These are phyloP conservation scores for Litoditis marina DNA, from an alignment of 2,888 invertebrate species.

Conservation along the genomic window DNA sequence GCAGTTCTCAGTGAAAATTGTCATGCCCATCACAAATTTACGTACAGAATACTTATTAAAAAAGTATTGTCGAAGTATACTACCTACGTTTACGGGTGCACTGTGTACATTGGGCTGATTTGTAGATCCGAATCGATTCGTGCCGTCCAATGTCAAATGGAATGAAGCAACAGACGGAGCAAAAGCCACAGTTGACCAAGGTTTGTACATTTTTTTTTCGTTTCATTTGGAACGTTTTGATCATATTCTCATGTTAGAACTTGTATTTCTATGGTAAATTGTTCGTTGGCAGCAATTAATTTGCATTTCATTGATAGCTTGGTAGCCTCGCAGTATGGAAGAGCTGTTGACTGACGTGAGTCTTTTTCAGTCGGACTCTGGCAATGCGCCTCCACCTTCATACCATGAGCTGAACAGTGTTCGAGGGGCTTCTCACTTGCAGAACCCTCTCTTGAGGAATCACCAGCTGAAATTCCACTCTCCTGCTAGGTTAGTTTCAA, in stretches of 20 bases:
- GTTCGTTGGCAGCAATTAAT: too few relatives aligned
- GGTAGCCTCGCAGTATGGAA: too few relatives aligned
- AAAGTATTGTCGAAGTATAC: too few relatives aligned
- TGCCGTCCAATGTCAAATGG: constrained; percentile 17
- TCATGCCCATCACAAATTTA: too few relatives aligned
- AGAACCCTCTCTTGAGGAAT: constrained; percentile 54
- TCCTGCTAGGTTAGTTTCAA: constrained; percentile 12
- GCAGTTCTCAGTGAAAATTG: too few relatives aligned
- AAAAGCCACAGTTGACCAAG: constrained; percentile 25
- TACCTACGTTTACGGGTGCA: too few relatives aligned
- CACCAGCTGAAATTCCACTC: constrained; percentile 20
- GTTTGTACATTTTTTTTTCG: not conserved
- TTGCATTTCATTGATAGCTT: too few relatives aligned
- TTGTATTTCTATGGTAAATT: too few relatives aligned
- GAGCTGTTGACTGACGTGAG: too few relatives aligned
- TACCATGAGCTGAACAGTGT: constrained; percentile 56
- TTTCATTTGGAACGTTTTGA: not conserved
- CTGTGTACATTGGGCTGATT: too few relatives aligned
- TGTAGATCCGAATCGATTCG: constrained; percentile 36
- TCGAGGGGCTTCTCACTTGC: constrained; percentile 39
- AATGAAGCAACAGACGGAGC: constrained; percentile 28
- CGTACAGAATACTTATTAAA: too few relatives aligned
- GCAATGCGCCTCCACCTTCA: constrained; percentile 43
- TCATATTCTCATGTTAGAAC: too few relatives aligned
- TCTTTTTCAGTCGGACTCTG: constrained; percentile 32